phyloP scores from a whole-genome alignment of 2,888 invertebrate species.

The Dendrolimus pini region DNA sequence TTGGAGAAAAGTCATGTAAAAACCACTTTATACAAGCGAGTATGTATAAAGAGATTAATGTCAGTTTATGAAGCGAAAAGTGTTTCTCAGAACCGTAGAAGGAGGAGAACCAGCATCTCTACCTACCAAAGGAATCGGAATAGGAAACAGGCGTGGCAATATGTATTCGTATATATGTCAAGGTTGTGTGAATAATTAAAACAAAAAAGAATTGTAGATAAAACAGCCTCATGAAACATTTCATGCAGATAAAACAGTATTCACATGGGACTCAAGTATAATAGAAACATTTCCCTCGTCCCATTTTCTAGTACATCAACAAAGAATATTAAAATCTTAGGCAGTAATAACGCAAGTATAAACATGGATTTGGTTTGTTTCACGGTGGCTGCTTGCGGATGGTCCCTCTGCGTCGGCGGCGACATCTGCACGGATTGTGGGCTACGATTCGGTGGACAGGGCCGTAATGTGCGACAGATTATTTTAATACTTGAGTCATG shows the following conservation, averaged over 20 bases:
- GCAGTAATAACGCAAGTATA: slow-evolving; percentile 14
- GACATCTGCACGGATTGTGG: slow-evolving; percentile 15
- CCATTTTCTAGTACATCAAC: background rate
- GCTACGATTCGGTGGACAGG: background rate
- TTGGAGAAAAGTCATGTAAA: too few relatives aligned
- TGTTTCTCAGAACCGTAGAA: too few relatives aligned
- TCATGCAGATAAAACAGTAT: background rate
- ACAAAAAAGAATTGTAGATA: background rate
- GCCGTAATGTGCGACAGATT: background rate
- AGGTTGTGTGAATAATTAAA: too few relatives aligned
- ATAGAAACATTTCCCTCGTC: background rate
- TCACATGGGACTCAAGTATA: background rate
- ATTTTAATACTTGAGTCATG: background rate
- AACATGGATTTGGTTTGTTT: slow-evolving; percentile 18
- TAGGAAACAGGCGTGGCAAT: too few relatives aligned
- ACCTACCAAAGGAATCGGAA: too few relatives aligned
- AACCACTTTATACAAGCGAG: too few relatives aligned
- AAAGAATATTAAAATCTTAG: background rate
- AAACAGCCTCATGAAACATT: background rate
- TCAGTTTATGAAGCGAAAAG: too few relatives aligned
- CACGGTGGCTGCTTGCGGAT: slow-evolving; percentile 18
- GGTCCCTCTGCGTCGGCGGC: slow-evolving; percentile 12
- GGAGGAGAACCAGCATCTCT: too few relatives aligned
- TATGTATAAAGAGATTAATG: too few relatives aligned
- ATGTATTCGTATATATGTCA: too few relatives aligned